A percentile compares a stretch with the other conserved stretches of the same genome.
Evolutionary conservation across 2,797 vertebrate species (phyloP).

Genomic region (Rachycentron canadum): DNA sequence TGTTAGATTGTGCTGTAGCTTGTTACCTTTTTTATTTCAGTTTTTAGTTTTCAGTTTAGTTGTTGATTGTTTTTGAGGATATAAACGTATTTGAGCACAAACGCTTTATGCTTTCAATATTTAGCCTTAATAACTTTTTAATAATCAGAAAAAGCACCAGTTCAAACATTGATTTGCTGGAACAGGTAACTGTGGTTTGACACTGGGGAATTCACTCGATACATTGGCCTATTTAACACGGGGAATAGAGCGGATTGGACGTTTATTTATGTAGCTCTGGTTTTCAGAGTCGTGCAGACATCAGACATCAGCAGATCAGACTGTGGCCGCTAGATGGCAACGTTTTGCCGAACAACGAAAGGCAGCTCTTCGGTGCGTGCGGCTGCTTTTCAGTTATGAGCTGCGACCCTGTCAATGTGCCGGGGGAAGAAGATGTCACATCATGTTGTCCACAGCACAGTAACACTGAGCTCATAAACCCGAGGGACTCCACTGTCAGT

Average conservation of each 20-base stretch:
- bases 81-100: too few relatives aligned
- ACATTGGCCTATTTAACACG: too few relatives aligned
- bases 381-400: not conserved
- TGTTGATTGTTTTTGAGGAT: too few relatives aligned
- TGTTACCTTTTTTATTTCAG: not conserved
- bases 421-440: conserved; percentile 1
- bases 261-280: not conserved
- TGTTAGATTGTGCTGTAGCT: not conserved
- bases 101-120: too few relatives aligned
- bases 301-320: not conserved
- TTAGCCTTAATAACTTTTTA: too few relatives aligned
- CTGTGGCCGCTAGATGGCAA: conserved; percentile 62
- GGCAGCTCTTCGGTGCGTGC: not conserved
- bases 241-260: too few relatives aligned
- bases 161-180: too few relatives aligned
- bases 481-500: not conserved
- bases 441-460: conserved; percentile 23
- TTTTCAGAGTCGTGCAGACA: not conserved
- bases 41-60: not conserved
- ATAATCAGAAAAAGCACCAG: too few relatives aligned
- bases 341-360: conserved; percentile 16
- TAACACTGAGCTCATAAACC: not conserved
- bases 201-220: too few relatives aligned
- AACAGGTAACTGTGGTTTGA: too few relatives aligned
- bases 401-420: conserved; percentile 4